Evolutionary conservation across 2,797 vertebrate genomes (phyloP).

Genomic region (Lophius americanus): DNA sequence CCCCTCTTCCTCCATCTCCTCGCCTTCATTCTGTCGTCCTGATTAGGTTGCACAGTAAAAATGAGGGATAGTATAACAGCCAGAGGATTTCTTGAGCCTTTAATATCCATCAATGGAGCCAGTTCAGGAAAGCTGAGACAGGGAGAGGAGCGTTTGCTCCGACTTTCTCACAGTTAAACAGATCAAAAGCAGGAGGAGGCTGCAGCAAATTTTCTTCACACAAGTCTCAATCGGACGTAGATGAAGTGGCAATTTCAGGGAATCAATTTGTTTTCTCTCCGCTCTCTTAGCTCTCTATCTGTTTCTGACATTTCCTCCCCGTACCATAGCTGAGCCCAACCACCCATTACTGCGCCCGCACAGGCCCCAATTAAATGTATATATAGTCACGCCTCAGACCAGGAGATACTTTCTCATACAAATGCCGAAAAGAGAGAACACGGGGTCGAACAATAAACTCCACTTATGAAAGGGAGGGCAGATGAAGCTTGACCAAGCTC

Average conservation of each 20-base stretch:
- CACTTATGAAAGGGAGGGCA: slow-evolving; percentile 43
- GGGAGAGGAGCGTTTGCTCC: slow-evolving; percentile 32
- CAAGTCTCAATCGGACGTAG: background rate
- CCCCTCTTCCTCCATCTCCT: background rate
- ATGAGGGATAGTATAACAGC: slow-evolving; percentile 32
- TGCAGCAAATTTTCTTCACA: slow-evolving; percentile 10
- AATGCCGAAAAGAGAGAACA: slow-evolving; percentile 56
- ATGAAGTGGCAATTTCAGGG: slow-evolving; percentile 46
- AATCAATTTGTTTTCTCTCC: slow-evolving; percentile 76
- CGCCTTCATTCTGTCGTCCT: slow-evolving; percentile 30
- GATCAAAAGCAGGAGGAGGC: slow-evolving; percentile 2
- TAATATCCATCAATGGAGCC: slow-evolving; percentile 60
- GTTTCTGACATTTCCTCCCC: slow-evolving; percentile 76
- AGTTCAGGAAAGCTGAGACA: slow-evolving; percentile 46
- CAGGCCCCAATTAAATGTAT: slow-evolving; percentile 86
- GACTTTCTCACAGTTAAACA: slow-evolving; percentile 24
- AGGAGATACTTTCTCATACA: slow-evolving; percentile 77
- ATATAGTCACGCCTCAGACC: slow-evolving; percentile 83
- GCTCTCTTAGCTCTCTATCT: slow-evolving; percentile 69
- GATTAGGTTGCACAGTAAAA: slow-evolving; percentile 57
- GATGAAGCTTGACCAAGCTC: slow-evolving; percentile 53
- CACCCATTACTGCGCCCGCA: slow-evolving; percentile 80
- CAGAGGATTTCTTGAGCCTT: slow-evolving; percentile 47
- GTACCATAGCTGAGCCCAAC: slow-evolving; percentile 75
- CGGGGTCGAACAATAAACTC: slow-evolving; percentile 56